Base-by-base conservation (phyloP, 2,888 invertebrate genomes). In the Polyommatus iphigenia region DNA sequence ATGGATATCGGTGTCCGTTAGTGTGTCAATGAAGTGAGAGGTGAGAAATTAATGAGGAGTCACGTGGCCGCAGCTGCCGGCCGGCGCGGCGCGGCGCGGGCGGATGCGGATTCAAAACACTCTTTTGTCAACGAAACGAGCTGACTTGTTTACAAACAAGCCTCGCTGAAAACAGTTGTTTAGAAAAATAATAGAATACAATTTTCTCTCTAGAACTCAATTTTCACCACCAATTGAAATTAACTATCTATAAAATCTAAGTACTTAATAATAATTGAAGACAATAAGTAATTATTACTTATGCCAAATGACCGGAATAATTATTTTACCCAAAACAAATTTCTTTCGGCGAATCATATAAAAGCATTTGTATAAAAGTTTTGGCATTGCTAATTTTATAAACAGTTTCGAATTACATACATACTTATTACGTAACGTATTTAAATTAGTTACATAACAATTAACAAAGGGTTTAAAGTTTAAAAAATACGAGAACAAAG, bases 131-230 rank as follows among this genome's bases (percentile, higher is more conserved):
- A 86, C 84, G 83, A 82, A 82, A 82, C 81, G 79, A 82, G 76
- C 79, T 77, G 71, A 73, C 71, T 77, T 88, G 87, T 91, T 92
- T 91, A 90, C 89, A 89, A 92, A 91, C 86, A 90, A 87, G 84
- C 81, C 80, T 80, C 82, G 78, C 80, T 83, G 81, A 83, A 83
- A 80, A 82, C 81, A 83, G 79, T 84, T 85, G 85, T 85, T 85
- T 85, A 82, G 83, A 83, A 88, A 85, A 79, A 81, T 82, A 85
- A 80, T 79, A 82, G 80, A 83, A 82, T 79, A 79, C 80, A 80
- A 7, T 50, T 50, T 73, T 46, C 24, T 73, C 24, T 20, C 50
- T 62, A 24, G 13, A 10, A 62, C 20, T 10, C 3, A 24, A 10
- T 62, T 24, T 18, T 41, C 41, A 8, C 8, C 41, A 41, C 41